Base-by-base conservation (phyloP, 2,888 invertebrate species). In the Zygothrica quintamaculata region DNA sequence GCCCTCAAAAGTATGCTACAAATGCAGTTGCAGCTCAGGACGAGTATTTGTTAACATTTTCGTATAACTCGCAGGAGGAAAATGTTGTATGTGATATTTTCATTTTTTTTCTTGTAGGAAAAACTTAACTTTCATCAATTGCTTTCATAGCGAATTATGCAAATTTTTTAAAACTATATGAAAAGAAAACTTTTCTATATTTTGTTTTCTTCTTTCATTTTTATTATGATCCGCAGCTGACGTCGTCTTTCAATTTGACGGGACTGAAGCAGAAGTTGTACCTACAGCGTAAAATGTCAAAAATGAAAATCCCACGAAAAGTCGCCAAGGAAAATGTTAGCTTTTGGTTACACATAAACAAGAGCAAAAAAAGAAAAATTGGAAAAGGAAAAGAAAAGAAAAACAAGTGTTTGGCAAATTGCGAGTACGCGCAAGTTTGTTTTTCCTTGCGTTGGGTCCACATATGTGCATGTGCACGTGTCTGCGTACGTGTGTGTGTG, bases 91-190 rank as follows among this genome's bases (percentile, higher is more conserved):
- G 18, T 5, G 18, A 5, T 22, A 22, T 2, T 3, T 22, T 2
- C 3, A 22, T 22, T 3, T 22, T 46, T 33, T n/a, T 13, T 15
- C 6, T 26, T 25, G 8, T n/a, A 12, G 2, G 8, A 29, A 1
- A 31, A 43, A n/a, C 59, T 65, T 9, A 46, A 56, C 36, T 55
- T 62, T 12, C 25, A 36, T 47, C 50, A 62, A 72, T 78, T 72
- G 85, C 59, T 78, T 66, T 57, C 60, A 37, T 62, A 56, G 65
- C 52, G 79, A 55, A 74, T 80, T 84, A 86, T 84, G 74, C 68
- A 86, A 86, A 84, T 71, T 75, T 48, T n/a, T n/a, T 7, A 26
- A 40, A 76, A 84, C 82, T 71, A 77, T 68, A 36, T 25, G 13
- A 42, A 55, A 59, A 42, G 39, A 50, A 59, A 75, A 68, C 18